Evolutionary conservation across 2,113 vertebrate genomes (phyloP), one percentile per base, ranked within the genome.

Genomic region (Zeus faber): DNA sequence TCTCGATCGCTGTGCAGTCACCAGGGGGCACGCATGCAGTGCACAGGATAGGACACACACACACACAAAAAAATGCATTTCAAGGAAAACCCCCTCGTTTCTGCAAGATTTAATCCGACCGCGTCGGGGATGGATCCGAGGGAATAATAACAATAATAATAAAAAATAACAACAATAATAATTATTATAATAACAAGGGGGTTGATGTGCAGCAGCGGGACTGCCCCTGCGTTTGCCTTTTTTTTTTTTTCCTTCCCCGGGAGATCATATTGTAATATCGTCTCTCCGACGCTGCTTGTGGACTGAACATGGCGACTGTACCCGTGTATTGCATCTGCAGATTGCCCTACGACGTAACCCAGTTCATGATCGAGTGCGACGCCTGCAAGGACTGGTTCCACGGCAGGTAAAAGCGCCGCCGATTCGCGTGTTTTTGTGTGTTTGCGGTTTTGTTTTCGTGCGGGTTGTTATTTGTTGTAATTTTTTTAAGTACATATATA

Each of bases 221-320:
- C n/a, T n/a, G n/a, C n/a, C n/a, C n/a, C n/a, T n/a, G n/a, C n/a
- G n/a, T n/a, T n/a, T n/a, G n/a, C n/a, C n/a, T n/a, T n/a, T n/a
- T n/a, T n/a, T n/a, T n/a, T n/a, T n/a, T n/a, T n/a, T n/a, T n/a
- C n/a, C n/a, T n/a, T n/a, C n/a, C n/a, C n/a, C n/a, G n/a, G n/a
- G n/a, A n/a, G n/a, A n/a, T n/a, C n/a, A n/a, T n/a, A n/a, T n/a
- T n/a, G n/a, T n/a, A n/a, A n/a, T n/a, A n/a, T n/a, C n/a, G 77
- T 83, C 79, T 70, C 82, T 76, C 88, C 87, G 81, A 88, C 85
- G 90, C 87, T 89, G 89, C 89, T 88, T n/a, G n/a, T n/a, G n/a
- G n/a, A n/a, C n/a, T n/a, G n/a, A 93, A 98, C 93, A 98, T 98
- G 95, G 95, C 95, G 95, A 94, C 95, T 88, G 94, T 92, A 93